Base-by-base conservation (phyloP, 2,797 vertebrate species). In the Mus spretus region DNA sequence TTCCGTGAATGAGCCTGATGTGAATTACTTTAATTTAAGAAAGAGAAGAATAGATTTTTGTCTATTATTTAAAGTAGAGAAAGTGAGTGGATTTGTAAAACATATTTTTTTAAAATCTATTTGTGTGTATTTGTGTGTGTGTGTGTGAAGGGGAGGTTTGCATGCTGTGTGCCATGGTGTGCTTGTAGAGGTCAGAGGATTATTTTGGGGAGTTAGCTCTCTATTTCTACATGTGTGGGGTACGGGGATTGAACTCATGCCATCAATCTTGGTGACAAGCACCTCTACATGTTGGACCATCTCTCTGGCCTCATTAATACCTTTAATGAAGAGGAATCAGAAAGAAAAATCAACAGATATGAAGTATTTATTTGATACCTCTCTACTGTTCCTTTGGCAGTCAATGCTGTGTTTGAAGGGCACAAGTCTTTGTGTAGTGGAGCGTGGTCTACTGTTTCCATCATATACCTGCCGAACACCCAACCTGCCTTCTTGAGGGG, bases 1-100 rank as follows among this genome's bases (percentile, higher is more conserved):
- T 93, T 94, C 89, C 84, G 77, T 78, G 19, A 94, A 34, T 40
- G 77, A 89, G 63, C 53, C 77, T 84, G 88, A 88, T 81, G 26
- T 37, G 80, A 96, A 34, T 86, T 77, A 85, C 67, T 85, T 93
- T 26, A 67, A 65, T 79, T 55, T 20, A 2, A 80, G 47, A 87
- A 88, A 90, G 28, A 65, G 44, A 11, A 85, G 84, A 47, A 61
- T 24, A 61, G 59, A 26, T 24, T 59, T 59, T 86, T 40, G 26
- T 57, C 20, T 50, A 31, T 65, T 96, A 65, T 86, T 61, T 80
- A 47, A 78, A 95, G 34, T 44, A 89, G 44, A 86, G 70, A 74
- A 28, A 50, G 50, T 34, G 55, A 20, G 55, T 75, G 34, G 34
- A 10, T 79, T 92, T 96, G 57, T 28, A 72, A 74, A 40, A 74